A percentile compares a stretch with the other conserved stretches of the same genome.
Evolutionary conservation across 2,888 invertebrate genomes (phyloP).

Genomic region (Sphinx pinastri): DNA sequence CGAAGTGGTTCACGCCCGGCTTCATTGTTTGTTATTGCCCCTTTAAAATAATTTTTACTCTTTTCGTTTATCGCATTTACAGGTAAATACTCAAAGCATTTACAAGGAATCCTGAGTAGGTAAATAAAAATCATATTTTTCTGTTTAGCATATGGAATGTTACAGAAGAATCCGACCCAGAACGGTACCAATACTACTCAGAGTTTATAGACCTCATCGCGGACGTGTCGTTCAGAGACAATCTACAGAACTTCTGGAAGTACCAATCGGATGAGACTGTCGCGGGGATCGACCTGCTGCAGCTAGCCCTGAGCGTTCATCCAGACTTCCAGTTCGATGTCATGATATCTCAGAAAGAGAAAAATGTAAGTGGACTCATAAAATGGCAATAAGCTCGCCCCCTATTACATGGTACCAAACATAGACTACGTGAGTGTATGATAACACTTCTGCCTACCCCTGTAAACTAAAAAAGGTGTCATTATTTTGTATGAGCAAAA

Average conservation of each 20-base stretch:
- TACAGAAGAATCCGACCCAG: conserved; percentile 62
- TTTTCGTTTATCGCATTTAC: too few species aligned
- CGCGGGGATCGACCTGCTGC: conserved; percentile 80
- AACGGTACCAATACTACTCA: conserved; percentile 68
- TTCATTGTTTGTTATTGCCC: too few species aligned
- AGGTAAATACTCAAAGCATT: too few species aligned
- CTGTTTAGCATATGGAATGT: conserved; percentile 69
- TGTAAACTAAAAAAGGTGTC: not conserved
- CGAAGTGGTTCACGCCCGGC: too few species aligned
- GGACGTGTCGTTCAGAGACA: conserved; percentile 74
- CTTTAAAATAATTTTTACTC: too few species aligned
- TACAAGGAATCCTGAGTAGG: not conserved
- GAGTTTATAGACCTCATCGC: conserved; percentile 72
- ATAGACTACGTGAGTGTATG: not conserved
- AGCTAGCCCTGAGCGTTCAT: conserved; percentile 83
- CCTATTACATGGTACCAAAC: too few species aligned
- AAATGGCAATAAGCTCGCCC: too few species aligned
- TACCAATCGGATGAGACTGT: conserved; percentile 86
- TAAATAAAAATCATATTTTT: not conserved
- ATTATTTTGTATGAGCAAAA: too few species aligned
- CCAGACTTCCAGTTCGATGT: conserved; percentile 60
- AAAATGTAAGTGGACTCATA: conserved; percentile 43
- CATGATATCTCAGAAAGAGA: conserved; percentile 50
- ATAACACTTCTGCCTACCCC: not conserved
- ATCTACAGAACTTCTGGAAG: conserved; percentile 88